Percentiles rank a stretch among this genome's conserved stretches.
phyloP scores from a whole-genome alignment of 2,888 invertebrate species.

The Sarcophaga carnaria region DNA sequence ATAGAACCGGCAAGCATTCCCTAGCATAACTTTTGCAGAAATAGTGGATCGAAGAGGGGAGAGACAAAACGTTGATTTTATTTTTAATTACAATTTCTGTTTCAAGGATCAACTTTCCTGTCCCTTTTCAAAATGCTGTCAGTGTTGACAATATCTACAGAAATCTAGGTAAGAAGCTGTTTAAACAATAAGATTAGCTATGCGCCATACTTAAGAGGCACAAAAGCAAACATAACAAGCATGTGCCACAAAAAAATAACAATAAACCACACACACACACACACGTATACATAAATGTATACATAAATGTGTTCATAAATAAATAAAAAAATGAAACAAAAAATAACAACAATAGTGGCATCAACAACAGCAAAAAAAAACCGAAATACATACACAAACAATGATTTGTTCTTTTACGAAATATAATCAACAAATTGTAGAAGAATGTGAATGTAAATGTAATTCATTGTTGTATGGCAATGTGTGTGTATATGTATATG shows the following conservation, averaged over 20 bases:
- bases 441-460: background rate
- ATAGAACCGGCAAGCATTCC: too few species aligned
- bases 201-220: constrained; percentile 7
- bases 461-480: background rate
- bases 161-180: constrained; percentile 36
- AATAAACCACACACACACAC: constrained; percentile 70
- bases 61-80: too few species aligned
- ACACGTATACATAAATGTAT: constrained; percentile 70
- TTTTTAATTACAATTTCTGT: too few species aligned
- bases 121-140: constrained; percentile 5
- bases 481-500: background rate
- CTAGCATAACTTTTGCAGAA: too few species aligned
- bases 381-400: background rate
- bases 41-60: too few species aligned
- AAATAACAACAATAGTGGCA: background rate
- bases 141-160: constrained; percentile 1
- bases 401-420: constrained; percentile 26
- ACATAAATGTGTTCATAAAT: constrained; percentile 34
- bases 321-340: background rate
- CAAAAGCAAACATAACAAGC: constrained; percentile 8
- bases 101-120: too few species aligned
- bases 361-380: background rate
- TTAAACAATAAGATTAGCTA: constrained; percentile 52
- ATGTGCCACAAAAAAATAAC: background rate
- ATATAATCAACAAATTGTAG: background rate